phyloP scores from a whole-genome alignment of 1,140 invertebrate species.

The Aphelinus atriplicis region DNA sequence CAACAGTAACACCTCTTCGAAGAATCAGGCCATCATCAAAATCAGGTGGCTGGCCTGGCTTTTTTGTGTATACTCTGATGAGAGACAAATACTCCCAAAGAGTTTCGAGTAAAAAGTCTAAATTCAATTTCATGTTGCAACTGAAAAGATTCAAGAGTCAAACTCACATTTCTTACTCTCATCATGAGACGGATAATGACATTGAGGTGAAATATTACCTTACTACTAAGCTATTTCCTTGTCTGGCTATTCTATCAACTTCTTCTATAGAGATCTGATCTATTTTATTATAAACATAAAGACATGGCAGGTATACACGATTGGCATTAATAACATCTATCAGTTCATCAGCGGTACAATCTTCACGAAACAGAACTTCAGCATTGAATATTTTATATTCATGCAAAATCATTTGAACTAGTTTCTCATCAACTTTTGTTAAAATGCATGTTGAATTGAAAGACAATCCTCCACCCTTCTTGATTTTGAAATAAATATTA shows the following conservation, averaged over 20 bases:
- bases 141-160: conserved; percentile 67
- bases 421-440: conserved; percentile 95
- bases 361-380: conserved; percentile 96
- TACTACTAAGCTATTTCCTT: conserved; percentile 92
- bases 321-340: conserved; percentile 99
- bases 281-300: conserved; percentile 99
- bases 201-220: conserved; percentile 72
- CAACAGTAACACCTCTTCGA: conserved; percentile 89
- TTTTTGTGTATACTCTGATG: conserved; percentile 98
- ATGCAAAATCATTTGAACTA: conserved; percentile 97
- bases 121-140: conserved; percentile 99
- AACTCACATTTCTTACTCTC: no score
- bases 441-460: conserved; percentile 96
- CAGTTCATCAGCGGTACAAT: conserved; percentile 94
- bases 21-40: conserved; percentile 95
- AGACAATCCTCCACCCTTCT: conserved; percentile 98
- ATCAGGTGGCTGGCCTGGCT: conserved; percentile 95
- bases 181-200: no score
- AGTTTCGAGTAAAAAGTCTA: conserved; percentile 93
- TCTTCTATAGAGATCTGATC: conserved; percentile 99
- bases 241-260: conserved; percentile 92
- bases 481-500: conserved; percentile 98
- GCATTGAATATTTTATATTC: conserved; percentile 99
- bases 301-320: conserved; percentile 95
- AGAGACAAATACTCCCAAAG: conserved; percentile 95